A percentile compares a stretch with the other conserved stretches of the same genome.
phyloP scores from a whole-genome alignment of 2,888 invertebrate species.

The Aradus depressus region DNA sequence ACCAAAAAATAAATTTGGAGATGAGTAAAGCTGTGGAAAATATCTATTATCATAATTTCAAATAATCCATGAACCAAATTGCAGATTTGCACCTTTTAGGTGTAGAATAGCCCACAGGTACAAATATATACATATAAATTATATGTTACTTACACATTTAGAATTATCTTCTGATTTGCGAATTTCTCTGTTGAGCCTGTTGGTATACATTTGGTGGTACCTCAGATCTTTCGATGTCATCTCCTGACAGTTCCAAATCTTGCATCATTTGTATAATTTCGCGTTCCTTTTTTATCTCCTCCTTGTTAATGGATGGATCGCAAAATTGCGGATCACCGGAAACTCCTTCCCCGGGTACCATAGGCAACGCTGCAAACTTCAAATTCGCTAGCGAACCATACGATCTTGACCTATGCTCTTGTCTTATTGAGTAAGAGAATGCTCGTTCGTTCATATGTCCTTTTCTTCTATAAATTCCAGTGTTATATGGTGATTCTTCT shows the following conservation, averaged over 20 bases:
- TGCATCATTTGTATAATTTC: slow-evolving; percentile 89
- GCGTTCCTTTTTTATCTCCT: slow-evolving; percentile 75
- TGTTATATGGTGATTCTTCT: slow-evolving; percentile 52
- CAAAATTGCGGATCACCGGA: slow-evolving; percentile 18
- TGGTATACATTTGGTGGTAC: slow-evolving; percentile 49
- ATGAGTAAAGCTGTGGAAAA: no score
- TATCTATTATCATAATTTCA: no score
- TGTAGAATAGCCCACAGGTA: no score
- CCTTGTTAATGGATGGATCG: slow-evolving; percentile 36
- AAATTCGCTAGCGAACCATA: slow-evolving; percentile 85
- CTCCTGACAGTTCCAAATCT: slow-evolving; percentile 72
- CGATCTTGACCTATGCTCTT: slow-evolving; percentile 84
- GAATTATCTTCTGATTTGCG: slow-evolving; percentile 32
- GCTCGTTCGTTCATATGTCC: slow-evolving; percentile 87
- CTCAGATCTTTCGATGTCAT: slow-evolving; percentile 58
- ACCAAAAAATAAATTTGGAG: no score
- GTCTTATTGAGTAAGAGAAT: slow-evolving; percentile 85
- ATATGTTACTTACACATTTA: no score
- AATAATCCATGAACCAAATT: no score
- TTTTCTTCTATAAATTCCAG: slow-evolving; percentile 80
- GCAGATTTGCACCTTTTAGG: no score
- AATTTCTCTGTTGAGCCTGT: slow-evolving; percentile 25
- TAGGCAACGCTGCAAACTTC: slow-evolving; percentile 66
- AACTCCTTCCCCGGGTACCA: slow-evolving; percentile 32
- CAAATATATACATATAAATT: no score